Evolutionary conservation across 2,113 vertebrate species (phyloP).

Genomic region (Caretta caretta): DNA sequence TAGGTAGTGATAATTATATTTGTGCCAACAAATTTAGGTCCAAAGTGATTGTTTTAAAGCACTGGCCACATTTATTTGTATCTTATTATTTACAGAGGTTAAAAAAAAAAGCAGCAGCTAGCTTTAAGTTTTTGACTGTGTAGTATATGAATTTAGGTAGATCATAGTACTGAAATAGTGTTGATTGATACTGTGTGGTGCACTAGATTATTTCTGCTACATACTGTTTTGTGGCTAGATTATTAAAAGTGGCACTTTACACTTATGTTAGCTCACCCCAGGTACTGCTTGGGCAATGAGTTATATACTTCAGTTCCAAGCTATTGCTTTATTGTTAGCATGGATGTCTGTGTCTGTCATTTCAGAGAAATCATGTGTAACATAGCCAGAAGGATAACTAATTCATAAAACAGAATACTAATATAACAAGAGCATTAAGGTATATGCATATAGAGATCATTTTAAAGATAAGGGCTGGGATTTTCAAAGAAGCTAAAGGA

Average conservation of each 20-base stretch:
- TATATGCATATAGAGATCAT: no score
- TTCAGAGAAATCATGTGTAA: no score
- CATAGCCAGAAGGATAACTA: no score
- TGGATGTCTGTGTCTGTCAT: no score
- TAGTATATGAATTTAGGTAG: neutral
- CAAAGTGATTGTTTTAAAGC: neutral
- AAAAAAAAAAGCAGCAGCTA: neutral
- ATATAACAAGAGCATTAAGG: no score
- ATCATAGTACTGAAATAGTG: neutral
- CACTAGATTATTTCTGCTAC: neutral
- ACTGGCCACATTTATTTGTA: fast-evolving
- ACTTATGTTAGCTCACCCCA: fast-evolving
- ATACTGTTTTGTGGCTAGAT: neutral
- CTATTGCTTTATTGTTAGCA: no score
- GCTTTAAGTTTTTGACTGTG: neutral
- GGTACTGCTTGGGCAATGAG: neutral
- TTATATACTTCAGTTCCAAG: no score
- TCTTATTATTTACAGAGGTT: neutral
- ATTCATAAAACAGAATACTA: no score
- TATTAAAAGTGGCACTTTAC: neutral
- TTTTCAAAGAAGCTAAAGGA: no score
- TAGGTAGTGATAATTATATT: neutral
- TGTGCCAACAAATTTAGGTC: neutral
- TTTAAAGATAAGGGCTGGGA: no score
- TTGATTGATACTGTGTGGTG: neutral